Evolutionary conservation across 2,113 vertebrate genomes (phyloP).

Genomic region (Microcebus lehilahytsara): DNA sequence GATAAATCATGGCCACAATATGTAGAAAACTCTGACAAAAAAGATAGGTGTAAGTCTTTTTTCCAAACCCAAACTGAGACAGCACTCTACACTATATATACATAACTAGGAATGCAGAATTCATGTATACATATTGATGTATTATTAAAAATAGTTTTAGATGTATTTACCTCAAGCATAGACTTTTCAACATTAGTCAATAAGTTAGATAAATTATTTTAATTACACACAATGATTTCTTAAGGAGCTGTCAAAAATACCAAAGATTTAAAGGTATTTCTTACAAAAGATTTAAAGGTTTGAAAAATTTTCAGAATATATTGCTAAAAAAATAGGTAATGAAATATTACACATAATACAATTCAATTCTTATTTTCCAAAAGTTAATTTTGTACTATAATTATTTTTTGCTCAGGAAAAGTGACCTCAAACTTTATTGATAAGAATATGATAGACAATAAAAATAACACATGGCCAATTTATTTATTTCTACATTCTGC

Average conservation of each 20-base stretch:
- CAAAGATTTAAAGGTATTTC: not conserved
- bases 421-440: conserved; percentile 15
- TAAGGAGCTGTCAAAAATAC: not conserved
- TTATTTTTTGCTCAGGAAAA: not conserved
- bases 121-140: not conserved
- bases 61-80: not conserved
- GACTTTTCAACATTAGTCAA: not conserved
- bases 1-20: not conserved
- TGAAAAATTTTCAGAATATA: not conserved
- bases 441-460: not conserved
- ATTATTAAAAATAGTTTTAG: not conserved
- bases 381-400: not conserved
- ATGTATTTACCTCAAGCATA: not conserved
- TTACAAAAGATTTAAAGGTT: not conserved
- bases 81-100: not conserved
- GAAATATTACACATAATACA: not conserved
- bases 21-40: not conserved
- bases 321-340: not conserved
- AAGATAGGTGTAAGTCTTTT: not conserved
- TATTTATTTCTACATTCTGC: not conserved
- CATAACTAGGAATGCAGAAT: not conserved
- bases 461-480: not conserved
- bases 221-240: not conserved
- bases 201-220: conserved; percentile 23
- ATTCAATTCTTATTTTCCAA: not conserved